A percentile compares a stretch with the other conserved stretches of the same genome.
Evolutionary conservation across 2,113 vertebrate genomes (phyloP).

Genomic region (rabbit (Oryctolagus cuniculus)): mOryCun1.1 NC_091444.1:50431501-50432000

Average conservation of each 20-base stretch:
- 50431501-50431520: background rate
- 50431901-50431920: background rate
- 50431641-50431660: rapidly evolving
- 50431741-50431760: background rate
- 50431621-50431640: background rate
- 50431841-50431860: background rate
- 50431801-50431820: background rate
- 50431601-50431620: background rate
- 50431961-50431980: background rate
- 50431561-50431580: background rate
- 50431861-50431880: background rate
- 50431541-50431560: rapidly evolving
- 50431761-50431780: background rate
- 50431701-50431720: too few species aligned
- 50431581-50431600: rapidly evolving
- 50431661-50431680: rapidly evolving
- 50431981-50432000: background rate
- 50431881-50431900: background rate
- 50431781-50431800: background rate
- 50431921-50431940: background rate
- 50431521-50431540: background rate
- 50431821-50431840: background rate
- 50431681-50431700: too few species aligned
- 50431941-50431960: constrained; percentile 64
- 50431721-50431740: too few species aligned